These are phyloP conservation scores for Aspidoscelis tigris DNA, from an alignment of 2,113 vertebrate species.

Conservation along the genomic window DNA sequence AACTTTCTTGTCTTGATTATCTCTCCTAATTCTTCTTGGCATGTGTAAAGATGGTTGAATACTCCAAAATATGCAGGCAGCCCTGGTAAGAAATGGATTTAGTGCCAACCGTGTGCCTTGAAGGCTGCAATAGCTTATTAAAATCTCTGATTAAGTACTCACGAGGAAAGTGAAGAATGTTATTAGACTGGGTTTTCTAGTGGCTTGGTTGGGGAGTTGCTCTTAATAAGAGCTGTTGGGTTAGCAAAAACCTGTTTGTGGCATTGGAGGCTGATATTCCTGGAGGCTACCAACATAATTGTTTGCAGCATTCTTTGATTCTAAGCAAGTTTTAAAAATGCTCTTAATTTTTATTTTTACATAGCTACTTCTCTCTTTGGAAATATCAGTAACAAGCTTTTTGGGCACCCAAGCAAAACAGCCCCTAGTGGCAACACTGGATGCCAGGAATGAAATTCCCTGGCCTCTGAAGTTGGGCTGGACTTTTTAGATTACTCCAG, in stretches of 20 bases:
- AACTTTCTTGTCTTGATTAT: neutral
- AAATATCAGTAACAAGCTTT: too few species aligned
- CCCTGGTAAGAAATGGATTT: neutral
- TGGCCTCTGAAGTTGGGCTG: too few species aligned
- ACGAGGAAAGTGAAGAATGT: neutral
- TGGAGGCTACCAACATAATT: neutral
- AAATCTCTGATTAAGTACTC: neutral
- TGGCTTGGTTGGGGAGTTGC: neutral
- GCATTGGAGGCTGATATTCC: neutral
- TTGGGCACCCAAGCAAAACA: too few species aligned
- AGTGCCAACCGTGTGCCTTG: neutral
- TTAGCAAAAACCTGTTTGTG: neutral
- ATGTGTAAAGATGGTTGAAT: neutral
- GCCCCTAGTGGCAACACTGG: too few species aligned
- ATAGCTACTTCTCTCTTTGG: conserved; percentile 3
- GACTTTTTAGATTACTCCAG: too few species aligned
- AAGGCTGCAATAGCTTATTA: neutral
- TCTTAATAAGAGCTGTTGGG: neutral
- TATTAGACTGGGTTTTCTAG: neutral
- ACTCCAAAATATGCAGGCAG: neutral
- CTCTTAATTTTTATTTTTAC: neutral
- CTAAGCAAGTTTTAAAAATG: neutral
- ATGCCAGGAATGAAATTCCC: too few species aligned
- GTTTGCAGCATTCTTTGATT: neutral
- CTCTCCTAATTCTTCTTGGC: conserved; percentile 1